Evolutionary conservation across 2,797 vertebrate genomes (phyloP), one percentile per base, ranked within the genome.

Genomic region (Ptychobarbus kaznakovi): DNA sequence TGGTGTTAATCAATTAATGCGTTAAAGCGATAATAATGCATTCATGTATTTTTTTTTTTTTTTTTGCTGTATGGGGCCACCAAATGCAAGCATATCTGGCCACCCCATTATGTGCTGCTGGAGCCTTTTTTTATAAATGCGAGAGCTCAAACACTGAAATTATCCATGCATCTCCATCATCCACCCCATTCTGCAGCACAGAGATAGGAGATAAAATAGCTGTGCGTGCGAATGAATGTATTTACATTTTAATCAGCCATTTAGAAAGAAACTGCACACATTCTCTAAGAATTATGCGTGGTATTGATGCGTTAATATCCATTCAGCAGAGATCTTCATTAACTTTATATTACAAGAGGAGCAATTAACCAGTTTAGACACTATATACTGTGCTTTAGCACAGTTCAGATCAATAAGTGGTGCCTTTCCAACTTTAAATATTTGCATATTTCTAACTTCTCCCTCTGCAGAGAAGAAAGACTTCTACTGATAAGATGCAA

Each of bases 231-330:
- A 77, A 46, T 77, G 66, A 73, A 84, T 82, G 58, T 80, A 86
- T 90, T 90, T 89, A 84, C 86, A 90, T 90, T 84, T 81, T 88
- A 87, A 88, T 87, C 76, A 82, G 68, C 68, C 83, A 83, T 40
- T 86, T 51, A 38, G 80, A 40, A 69, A 83, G 68, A 79, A 89
- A 72, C 72, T 74, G 80, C 51, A 25, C 32, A 69, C 58, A 81
- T 75, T 80, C 80, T 84, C 79, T 32, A 44, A 80, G 82, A 75
- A 65, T 86, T 74, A 77, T 76, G 68, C n/a, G 80, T 73, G 83
- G 73, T 83, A 85, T 80, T 73, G 84, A 90, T 86, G 88, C 85
- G 76, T 78, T 89, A 87, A 85, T 89, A 89, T 86, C 79, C 74
- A 86, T 85, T n/a, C 87, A 18, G 32, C 74, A 38, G 38, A 81